A percentile compares a stretch with the other conserved stretches of the same genome.
phyloP scores from a whole-genome alignment of 2,888 invertebrate genomes.

The Strigamia transsilvanica region DNA sequence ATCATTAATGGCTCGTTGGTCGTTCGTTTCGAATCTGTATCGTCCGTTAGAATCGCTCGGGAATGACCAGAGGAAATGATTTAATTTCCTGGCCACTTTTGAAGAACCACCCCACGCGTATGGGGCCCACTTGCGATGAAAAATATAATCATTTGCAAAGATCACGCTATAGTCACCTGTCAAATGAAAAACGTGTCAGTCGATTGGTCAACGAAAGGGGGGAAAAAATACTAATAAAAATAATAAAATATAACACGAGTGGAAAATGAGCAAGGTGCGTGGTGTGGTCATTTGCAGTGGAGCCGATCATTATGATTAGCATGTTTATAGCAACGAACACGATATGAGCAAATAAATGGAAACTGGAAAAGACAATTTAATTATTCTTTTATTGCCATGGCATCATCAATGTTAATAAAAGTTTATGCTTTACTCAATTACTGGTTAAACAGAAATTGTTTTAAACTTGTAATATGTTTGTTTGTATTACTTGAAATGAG shows the following conservation, averaged over 20 bases:
- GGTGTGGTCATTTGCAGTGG: slow-evolving; percentile 36
- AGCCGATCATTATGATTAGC: slow-evolving; percentile 44
- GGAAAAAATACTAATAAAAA: slow-evolving; percentile 2
- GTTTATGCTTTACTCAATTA: not conserved
- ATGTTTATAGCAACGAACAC: slow-evolving; percentile 44
- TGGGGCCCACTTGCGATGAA: slow-evolving; percentile 2
- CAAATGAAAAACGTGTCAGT: slow-evolving; percentile 17
- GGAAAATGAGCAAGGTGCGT: slow-evolving; percentile 46
- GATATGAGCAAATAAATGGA: slow-evolving; percentile 40
- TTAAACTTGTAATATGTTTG: not conserved
- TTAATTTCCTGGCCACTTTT: slow-evolving; percentile 43
- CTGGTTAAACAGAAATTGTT: not conserved
- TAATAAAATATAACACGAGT: slow-evolving; percentile 49
- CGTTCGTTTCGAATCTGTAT: slow-evolving; percentile 27
- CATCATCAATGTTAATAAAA: slow-evolving; percentile 31
- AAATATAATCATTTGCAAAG: slow-evolving; percentile 39
- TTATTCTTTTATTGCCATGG: slow-evolving; percentile 23
- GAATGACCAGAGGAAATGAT: slow-evolving; percentile 45
- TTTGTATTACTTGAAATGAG: no score
- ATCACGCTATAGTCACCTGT: slow-evolving; percentile 33
- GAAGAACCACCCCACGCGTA: not conserved
- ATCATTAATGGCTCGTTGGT: slow-evolving; percentile 21
- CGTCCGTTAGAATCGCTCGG: slow-evolving; percentile 14
- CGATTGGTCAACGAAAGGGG: slow-evolving; percentile 34
- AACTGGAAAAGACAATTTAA: slow-evolving; percentile 36